Base-by-base conservation (phyloP, 2,888 invertebrate species). In the Nebria brevicollis region DNA sequence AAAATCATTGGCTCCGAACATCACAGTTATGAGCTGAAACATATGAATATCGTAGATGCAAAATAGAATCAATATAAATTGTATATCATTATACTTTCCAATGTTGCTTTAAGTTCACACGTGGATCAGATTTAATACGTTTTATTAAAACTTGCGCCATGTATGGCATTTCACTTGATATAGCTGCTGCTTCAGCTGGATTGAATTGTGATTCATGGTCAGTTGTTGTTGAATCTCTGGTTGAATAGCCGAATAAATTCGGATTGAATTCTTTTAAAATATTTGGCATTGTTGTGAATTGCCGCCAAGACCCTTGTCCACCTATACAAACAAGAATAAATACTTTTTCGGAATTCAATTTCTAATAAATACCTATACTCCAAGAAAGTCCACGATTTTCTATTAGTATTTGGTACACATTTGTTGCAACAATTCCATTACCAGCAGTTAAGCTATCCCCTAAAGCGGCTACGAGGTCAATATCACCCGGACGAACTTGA, bases 181-280 rank as follows among this genome's bases (percentile, higher is more conserved):
- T 90, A 3, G 93, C 92, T 0, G 90, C 92, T 75, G 88, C 85
- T 86, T 93, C 93, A 25, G 92, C 93, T 0, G 92, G 91, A 85
- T 93, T 93, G 82, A 93, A 91, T 84, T 90, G 89, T 0, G 92
- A 90, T 4, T 84, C 87, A 78, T 83, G 82, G 34, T 89, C 89
- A 43, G 88, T 88, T 0, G 90, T 88, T 6, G 90, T 86, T 0
- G 91, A 90, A 85, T 92, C 91, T 15, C 88, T 87, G 0, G 89
- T 81, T 0, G 94, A 90, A 84, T 92, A 94, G 0, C 94, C 94
- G 77, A 92, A 88, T 20, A 94, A 86, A 72, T 92, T 90, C 0
- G 93, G 92, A 87, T 94, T 94, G 86, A 92, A 94, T 85, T 91
- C 92, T 85, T 92, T 92, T 20, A 93, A 85, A 72, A 93, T 92